phyloP scores from a whole-genome alignment of 2,888 invertebrate genomes.

The Spialia ferax region DNA sequence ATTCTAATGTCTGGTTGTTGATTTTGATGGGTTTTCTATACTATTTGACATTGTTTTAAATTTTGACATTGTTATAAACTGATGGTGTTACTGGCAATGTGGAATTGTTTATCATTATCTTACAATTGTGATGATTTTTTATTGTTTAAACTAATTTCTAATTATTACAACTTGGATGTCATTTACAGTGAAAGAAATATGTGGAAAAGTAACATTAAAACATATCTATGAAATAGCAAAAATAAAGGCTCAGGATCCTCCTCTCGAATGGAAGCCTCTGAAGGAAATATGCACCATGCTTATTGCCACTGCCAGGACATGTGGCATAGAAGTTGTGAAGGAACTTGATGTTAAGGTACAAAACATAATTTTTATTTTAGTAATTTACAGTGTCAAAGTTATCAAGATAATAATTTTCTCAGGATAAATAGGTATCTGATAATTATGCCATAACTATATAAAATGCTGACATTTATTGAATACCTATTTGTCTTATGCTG shows the following conservation, averaged over 20 bases:
- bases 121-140: background rate
- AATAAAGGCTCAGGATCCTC: conserved; percentile 96
- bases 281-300: conserved; percentile 93
- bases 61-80: background rate
- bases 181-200: conserved; percentile 89
- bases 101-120: background rate
- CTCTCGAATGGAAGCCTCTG: conserved; percentile 87
- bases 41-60: background rate
- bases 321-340: conserved; percentile 95
- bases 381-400: background rate
- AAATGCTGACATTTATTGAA: no score
- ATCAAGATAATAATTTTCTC: no score
- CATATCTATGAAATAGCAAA: conserved; percentile 99
- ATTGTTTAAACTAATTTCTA: no score
- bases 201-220: conserved; percentile 96
- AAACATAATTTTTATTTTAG: conserved; percentile 10
- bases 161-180: background rate
- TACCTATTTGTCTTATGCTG: no score
- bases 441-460: no score
- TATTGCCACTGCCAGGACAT: conserved; percentile 91
- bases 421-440: no score
- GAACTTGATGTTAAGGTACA: conserved; percentile 89
- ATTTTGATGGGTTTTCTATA: background rate
- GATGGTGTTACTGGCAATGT: background rate
- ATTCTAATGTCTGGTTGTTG: background rate